These are phyloP conservation scores for Climacteris rufus DNA, from an alignment of 2,113 vertebrate genomes.

Conservation along the genomic window DNA sequence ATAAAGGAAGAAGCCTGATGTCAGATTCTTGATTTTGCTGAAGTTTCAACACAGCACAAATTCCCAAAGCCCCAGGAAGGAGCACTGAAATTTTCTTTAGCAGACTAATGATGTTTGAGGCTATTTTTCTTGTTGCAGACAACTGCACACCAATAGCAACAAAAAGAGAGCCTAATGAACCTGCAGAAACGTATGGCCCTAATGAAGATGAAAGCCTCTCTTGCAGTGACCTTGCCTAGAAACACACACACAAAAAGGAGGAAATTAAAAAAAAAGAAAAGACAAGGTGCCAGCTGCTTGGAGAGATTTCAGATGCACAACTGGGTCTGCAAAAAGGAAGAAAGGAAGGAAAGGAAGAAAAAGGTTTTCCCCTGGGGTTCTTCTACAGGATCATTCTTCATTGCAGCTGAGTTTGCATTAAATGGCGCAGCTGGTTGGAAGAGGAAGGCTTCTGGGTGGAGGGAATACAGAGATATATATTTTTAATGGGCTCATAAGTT, in stretches of 20 bases:
- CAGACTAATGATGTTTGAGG: constrained; percentile 61
- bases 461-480: constrained; percentile 3
- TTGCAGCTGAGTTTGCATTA: constrained; percentile 57
- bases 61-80: constrained; percentile 28
- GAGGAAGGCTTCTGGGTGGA: constrained; percentile 25
- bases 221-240: constrained; percentile 39
- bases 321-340: constrained; percentile 20
- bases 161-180: constrained; percentile 58
- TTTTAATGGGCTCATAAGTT: constrained; percentile 44
- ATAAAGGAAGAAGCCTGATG: constrained; percentile 31
- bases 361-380: constrained; percentile 25
- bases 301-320: constrained; percentile 10
- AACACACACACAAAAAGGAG: not conserved
- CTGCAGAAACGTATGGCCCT: constrained; percentile 57
- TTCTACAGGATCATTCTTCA: constrained; percentile 42
- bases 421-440: constrained; percentile 44
- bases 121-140: constrained; percentile 66
- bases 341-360: constrained; percentile 28
- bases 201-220: constrained; percentile 69
- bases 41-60: constrained; percentile 37
- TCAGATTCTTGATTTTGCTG: constrained; percentile 41
- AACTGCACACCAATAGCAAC: constrained; percentile 47
- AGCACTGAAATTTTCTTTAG: constrained; percentile 50
- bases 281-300: constrained; percentile 51
- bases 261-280: constrained; percentile 11